phyloP scores from a whole-genome alignment of 1,140 invertebrate species.

The Heliothis virescens region DNA sequence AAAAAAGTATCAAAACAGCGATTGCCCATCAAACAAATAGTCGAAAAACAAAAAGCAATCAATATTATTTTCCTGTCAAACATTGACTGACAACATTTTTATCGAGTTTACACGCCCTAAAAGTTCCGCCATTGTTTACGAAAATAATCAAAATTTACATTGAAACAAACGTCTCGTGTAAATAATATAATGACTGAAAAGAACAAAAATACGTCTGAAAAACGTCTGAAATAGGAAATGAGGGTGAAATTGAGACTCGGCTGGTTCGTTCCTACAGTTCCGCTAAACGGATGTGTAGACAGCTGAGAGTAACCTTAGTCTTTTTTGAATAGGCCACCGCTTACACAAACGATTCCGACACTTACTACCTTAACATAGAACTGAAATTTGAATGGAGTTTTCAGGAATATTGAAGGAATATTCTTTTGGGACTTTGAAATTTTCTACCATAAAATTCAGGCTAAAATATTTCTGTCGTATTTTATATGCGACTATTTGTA shows the following conservation, averaged over 20 bases:
- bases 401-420: not conserved
- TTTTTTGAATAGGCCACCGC: conserved; percentile 36
- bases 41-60: not conserved
- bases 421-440: not conserved
- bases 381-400: not conserved
- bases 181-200: conserved; percentile 41
- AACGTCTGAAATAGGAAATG: conserved; percentile 44
- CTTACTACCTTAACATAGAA: conserved; percentile 1
- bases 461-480: conserved; percentile 16
- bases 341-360: not conserved
- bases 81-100: conserved; percentile 6
- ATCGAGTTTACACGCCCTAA: conserved; percentile 37
- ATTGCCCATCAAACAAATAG: not conserved
- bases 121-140: conserved; percentile 24
- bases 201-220: conserved; percentile 33
- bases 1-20: no score
- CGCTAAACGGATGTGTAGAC: conserved; percentile 27
- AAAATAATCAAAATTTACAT: conserved; percentile 41
- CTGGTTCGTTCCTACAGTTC: conserved; percentile 17
- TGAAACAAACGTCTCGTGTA: conserved; percentile 26
- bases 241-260: conserved; percentile 40
- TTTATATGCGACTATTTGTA: conserved; percentile 8
- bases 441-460: conserved; percentile 39
- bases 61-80: not conserved
- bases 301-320: conserved; percentile 14